Conservation (phyloP, 2,113 vertebrate species). For the Tympanuchus pallidicinctus region DNA sequence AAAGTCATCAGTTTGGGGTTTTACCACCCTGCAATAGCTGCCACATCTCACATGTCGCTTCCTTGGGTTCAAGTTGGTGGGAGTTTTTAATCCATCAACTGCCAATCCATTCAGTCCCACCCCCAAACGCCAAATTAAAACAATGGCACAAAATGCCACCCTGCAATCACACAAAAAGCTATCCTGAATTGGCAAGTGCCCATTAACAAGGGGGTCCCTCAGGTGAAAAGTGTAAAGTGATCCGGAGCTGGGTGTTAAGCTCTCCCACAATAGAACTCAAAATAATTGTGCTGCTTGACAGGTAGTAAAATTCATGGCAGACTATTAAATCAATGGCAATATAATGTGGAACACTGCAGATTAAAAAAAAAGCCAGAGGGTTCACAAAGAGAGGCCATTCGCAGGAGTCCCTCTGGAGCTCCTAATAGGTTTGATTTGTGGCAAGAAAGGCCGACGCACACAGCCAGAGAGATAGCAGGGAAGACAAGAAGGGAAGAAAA, state of each 20-base stretch:
- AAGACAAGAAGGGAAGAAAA: neutral
- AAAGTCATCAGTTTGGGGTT: neutral
- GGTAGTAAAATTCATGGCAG: conserved; percentile 70
- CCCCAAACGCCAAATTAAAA: neutral
- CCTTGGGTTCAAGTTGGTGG: neutral
- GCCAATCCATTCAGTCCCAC: neutral
- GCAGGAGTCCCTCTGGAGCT: conserved; percentile 40
- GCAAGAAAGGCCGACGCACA: conserved; percentile 8
- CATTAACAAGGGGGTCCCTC: neutral
- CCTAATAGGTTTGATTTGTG: conserved; percentile 51
- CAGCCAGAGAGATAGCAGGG: neutral
- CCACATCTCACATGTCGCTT: neutral
- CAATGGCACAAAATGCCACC: neutral
- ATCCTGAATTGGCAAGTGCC: neutral
- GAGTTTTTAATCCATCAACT: neutral
- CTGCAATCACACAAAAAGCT: neutral
- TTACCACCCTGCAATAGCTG: neutral
- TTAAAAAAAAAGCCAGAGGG: conserved; percentile 49
- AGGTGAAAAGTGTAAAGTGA: conserved; percentile 58
- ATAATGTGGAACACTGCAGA: conserved; percentile 60
- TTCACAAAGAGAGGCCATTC: conserved; percentile 45
- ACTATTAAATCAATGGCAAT: conserved; percentile 72
- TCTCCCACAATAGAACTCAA: conserved; percentile 62
- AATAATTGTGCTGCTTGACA: conserved; percentile 73
- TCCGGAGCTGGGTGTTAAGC: conserved; percentile 53